phyloP scores from a whole-genome alignment of 2,797 vertebrate species.

The Manis pentadactyla region DNA sequence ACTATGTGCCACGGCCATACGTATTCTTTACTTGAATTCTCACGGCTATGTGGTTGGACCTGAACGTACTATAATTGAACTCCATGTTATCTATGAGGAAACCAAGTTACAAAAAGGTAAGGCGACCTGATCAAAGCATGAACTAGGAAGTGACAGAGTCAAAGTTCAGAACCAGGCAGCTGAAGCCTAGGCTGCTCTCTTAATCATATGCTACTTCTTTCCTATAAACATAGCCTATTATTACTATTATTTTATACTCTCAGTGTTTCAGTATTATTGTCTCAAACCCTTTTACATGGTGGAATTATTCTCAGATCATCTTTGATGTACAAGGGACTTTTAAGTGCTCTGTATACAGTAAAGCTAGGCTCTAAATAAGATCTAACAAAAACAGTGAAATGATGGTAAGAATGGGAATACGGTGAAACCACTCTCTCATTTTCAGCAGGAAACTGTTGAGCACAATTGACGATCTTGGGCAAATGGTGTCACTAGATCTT shows the following conservation, averaged over 20 bases:
- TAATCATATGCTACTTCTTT: background rate
- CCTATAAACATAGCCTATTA: background rate
- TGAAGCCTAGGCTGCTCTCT: background rate
- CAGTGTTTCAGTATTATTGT: background rate
- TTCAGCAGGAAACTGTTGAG: background rate
- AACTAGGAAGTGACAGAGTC: background rate
- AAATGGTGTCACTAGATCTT: background rate
- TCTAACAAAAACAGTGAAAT: background rate
- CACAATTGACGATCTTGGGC: background rate
- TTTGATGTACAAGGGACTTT: background rate
- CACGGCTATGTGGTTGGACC: background rate
- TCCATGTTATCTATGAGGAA: background rate
- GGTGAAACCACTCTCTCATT: background rate
- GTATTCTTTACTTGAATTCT: background rate
- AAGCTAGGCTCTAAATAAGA: background rate
- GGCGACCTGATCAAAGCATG: background rate
- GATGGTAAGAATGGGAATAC: fast-evolving
- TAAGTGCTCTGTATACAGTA: background rate
- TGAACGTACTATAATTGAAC: background rate
- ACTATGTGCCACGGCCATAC: background rate
- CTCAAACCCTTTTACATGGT: background rate
- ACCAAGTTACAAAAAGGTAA: background rate
- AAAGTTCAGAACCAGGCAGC: background rate
- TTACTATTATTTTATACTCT: background rate
- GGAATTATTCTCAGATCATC: background rate